Evolutionary conservation across 2,113 vertebrate genomes (phyloP), one percentile per base, ranked within the genome.

Genomic region (Telmatochromis brachygnathus): DNA sequence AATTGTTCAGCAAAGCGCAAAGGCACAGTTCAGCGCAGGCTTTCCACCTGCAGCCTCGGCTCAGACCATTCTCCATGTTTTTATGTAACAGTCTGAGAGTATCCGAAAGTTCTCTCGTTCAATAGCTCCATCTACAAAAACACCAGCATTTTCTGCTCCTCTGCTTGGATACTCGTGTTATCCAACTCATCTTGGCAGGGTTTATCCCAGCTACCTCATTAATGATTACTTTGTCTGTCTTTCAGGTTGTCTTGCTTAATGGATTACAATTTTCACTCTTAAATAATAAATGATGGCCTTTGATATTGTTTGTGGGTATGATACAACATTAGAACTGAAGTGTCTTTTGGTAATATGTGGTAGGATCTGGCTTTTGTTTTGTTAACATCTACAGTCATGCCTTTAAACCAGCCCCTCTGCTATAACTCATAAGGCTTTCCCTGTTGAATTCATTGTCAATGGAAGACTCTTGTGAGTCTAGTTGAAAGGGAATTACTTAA

Each of bases 401-500:
- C 85, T 89, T 54, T 55, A 86, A 73, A 84, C 62, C 86, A 70
- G 79, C 77, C 73, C 55, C 87, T 10, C 86, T 79, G 39, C 83
- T 28, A 1, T 88, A 84, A 86, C 82, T 91, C 82, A 84, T 10
- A 56, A 73, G 68, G 83, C 51, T 5, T 33, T 90, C 82, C 58
- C 87, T 83, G 80, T 89, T 35, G 37, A 49, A 79, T 49, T 73
- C 39, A 4, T 33, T 15, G 70, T 86, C 85, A 77, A 28, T 42
- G 60, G 55, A 84, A 79, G 56, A 65, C 77, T 84, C 49, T 87
- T 17, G 30, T 39, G 84, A 58, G 45, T 86, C 19, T 39, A 84
- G 82, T 91, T 94, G 39, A 94, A 94, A 93, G 88, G 77, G 92
- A 95, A 90, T 92, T 54, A 47, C 81, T 82, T 81, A 88, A 70